Evolutionary conservation across 2,113 vertebrate genomes (phyloP).

Genomic region (Prinia subflava): DNA sequence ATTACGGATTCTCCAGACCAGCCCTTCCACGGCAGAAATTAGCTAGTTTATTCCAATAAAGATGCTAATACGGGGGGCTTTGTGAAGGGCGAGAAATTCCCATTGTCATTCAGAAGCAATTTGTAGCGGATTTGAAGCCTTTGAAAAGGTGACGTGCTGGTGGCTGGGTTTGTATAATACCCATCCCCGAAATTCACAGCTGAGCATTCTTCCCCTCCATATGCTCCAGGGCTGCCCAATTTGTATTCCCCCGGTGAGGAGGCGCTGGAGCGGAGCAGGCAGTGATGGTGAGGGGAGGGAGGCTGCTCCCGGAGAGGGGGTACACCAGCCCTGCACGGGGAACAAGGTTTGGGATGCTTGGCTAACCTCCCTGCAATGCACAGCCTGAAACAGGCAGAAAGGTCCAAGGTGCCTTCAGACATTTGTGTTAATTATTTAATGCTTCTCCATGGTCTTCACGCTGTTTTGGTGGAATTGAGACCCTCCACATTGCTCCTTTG

Average conservation of each 20-base stretch:
- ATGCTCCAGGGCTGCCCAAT: slow-evolving; percentile 10
- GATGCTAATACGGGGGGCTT: slow-evolving; percentile 21
- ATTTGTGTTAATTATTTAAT: accelerated
- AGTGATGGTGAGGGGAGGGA: neutral
- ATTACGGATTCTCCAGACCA: neutral
- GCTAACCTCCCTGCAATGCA: neutral
- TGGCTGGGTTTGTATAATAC: slow-evolving; percentile 39
- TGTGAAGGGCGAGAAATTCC: slow-evolving; percentile 12
- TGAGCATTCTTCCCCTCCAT: slow-evolving; percentile 34
- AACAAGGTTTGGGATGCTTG: neutral
- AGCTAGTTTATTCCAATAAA: slow-evolving; percentile 47
- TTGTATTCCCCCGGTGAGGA: slow-evolving; percentile 12
- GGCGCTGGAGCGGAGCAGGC: neutral
- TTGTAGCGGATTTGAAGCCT: slow-evolving; percentile 43
- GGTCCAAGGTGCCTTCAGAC: neutral
- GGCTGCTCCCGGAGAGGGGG: neutral
- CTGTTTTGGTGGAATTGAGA: neutral
- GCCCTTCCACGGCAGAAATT: slow-evolving; percentile 19
- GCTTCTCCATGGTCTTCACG: accelerated
- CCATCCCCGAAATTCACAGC: neutral
- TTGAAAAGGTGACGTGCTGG: slow-evolving; percentile 40
- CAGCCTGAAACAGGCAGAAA: neutral
- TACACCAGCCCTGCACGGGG: neutral
- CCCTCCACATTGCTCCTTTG: neutral
- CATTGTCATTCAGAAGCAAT: slow-evolving; percentile 57